Evolutionary conservation across 2,888 invertebrate genomes (phyloP), one percentile per base, ranked within the genome.

Genomic region (Drosophila multiciliata): DNA sequence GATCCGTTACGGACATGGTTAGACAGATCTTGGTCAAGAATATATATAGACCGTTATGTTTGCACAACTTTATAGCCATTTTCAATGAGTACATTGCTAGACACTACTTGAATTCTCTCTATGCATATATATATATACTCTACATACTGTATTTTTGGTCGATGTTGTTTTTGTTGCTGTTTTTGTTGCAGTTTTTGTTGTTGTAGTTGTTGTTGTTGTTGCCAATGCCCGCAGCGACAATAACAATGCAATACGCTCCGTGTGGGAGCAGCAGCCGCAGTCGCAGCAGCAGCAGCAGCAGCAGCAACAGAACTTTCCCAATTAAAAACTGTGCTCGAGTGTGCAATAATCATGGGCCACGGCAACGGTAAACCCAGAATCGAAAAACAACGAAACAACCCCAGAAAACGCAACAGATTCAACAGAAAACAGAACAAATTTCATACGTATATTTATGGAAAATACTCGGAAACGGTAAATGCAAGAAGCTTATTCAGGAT

Each of bases 281-380:
- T 53, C 2, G 1, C 69, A 54, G 35, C n/a, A 48, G 42, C n/a
- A 38, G 48, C 59, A 1, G 5, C 38, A 11, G 52, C 32, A n/a
- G 15, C 32, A 50, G 55, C 65, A 50, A 55, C 73, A 80, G 71
- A 83, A 87, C 80, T 87, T 87, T 87, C 75, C 83, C 85, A 87
- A 87, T 87, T 87, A 87, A 87, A 87, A 87, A 82, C 67, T 82
- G 78, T 75, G 86, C 83, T 75, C 74, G 64, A 75, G 75, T 75
- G 75, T 78, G 66, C 75, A 81, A 81, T 80, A 78, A 80, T 76
- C 76, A 81, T 78, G 64, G 29, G 42, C 66, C 54, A 64, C 35
- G 49, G 63, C 55, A 61, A 66, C 60, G 55, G 49, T 48, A 40
- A 29, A 26, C 38, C 40, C 38, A 52, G 26, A 33, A 42, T 29